These are phyloP conservation scores for Crypturellus tataupa DNA, from an alignment of 2,797 vertebrate species.

Conservation along the genomic window DNA sequence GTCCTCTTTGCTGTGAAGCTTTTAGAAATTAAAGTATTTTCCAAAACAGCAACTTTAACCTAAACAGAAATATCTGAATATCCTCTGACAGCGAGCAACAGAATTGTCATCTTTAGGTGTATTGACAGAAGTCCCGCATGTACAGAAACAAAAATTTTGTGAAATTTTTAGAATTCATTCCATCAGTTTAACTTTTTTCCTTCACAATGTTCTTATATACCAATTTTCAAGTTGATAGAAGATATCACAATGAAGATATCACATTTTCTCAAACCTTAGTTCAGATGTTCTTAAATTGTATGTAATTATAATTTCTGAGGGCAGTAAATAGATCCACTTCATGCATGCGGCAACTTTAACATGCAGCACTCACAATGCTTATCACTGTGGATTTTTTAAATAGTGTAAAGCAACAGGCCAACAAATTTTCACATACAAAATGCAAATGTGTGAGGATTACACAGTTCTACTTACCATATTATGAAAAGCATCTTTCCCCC, in stretches of 20 bases:
- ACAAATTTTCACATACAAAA: background rate
- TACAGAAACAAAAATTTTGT: background rate
- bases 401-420: background rate
- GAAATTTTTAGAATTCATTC: background rate
- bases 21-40: background rate
- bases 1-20: background rate
- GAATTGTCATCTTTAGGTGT: background rate
- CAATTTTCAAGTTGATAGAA: background rate
- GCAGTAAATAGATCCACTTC: background rate
- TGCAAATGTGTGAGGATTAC: background rate
- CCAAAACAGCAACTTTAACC: background rate
- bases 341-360: background rate
- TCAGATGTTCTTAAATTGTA: background rate
- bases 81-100: background rate
- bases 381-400: background rate
- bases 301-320: background rate
- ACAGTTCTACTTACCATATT: conserved; percentile 7
- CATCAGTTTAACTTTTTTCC: background rate
- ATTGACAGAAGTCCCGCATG: background rate
- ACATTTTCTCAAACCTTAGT: background rate
- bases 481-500: conserved; percentile 7
- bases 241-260: background rate
- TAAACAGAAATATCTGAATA: background rate
- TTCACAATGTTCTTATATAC: background rate
- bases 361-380: background rate